phyloP scores from a whole-genome alignment of 2,113 vertebrate genomes.

The Malurus cyaneus region DNA sequence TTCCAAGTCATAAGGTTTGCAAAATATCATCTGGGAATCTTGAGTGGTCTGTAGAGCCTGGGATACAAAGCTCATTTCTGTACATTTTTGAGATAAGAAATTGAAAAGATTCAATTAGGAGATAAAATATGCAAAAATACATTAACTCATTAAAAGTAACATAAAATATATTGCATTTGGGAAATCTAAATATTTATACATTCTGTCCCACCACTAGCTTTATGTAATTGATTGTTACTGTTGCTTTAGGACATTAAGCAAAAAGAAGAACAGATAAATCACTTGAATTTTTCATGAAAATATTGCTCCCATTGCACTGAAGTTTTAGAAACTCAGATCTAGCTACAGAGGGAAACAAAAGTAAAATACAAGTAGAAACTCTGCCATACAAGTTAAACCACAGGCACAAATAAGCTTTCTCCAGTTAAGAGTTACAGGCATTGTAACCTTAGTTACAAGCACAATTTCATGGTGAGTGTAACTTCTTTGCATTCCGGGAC shows the following conservation, averaged over 20 bases:
- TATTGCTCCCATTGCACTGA: not conserved
- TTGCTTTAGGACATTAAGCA: not conserved
- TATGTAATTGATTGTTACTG: not conserved
- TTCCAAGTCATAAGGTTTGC: not conserved
- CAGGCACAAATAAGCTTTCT: not conserved
- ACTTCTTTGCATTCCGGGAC: not conserved
- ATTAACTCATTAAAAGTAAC: not conserved
- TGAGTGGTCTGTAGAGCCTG: not conserved
- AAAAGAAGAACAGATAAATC: not conserved
- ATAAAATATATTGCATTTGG: not conserved
- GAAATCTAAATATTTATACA: not conserved
- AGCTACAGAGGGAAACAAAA: not conserved
- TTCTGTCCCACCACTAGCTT: not conserved
- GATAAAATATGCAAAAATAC: not conserved
- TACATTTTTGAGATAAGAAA: not conserved
- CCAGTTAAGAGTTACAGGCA: not conserved
- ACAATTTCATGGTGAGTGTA: not conserved
- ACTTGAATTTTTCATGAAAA: not conserved
- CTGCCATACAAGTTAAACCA: not conserved
- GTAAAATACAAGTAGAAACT: not conserved
- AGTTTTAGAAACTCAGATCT: not conserved
- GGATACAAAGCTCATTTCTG: not conserved
- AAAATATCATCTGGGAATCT: not conserved
- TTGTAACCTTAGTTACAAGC: not conserved
- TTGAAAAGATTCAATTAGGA: not conserved